phyloP scores from a whole-genome alignment of 2,113 vertebrate species.

The Nycticebus coucang region DNA sequence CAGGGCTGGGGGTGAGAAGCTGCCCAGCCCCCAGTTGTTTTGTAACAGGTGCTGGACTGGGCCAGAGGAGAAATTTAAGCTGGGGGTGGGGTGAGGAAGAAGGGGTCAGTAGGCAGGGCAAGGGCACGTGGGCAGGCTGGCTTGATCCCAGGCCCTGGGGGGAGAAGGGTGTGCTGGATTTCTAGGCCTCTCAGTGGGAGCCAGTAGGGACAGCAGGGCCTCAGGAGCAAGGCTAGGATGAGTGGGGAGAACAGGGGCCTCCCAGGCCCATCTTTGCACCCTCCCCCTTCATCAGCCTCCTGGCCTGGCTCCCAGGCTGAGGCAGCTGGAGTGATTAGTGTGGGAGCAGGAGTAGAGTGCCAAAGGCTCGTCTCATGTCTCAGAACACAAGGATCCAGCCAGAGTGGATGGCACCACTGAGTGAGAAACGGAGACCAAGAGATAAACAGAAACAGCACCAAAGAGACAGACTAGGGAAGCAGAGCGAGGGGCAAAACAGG shows the following conservation, averaged over 20 bases:
- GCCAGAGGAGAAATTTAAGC: constrained; percentile 48
- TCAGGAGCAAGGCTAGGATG: not conserved
- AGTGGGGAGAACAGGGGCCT: not conserved
- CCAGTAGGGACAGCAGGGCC: not conserved
- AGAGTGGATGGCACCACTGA: constrained; percentile 30
- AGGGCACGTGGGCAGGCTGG: not conserved
- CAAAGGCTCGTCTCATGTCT: constrained; percentile 58
- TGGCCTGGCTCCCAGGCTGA: constrained; percentile 13
- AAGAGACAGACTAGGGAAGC: not conserved
- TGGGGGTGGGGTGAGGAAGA: not conserved
- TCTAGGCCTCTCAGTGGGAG: not conserved
- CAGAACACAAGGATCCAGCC: constrained; percentile 53
- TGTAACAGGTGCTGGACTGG: constrained; percentile 50
- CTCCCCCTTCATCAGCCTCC: not conserved
- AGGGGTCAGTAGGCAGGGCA: not conserved
- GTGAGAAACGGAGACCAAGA: not conserved
- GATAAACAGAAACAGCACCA: not conserved
- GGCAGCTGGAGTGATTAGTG: constrained; percentile 40
- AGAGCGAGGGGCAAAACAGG: not conserved
- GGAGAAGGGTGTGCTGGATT: not conserved
- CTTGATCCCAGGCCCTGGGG: not conserved
- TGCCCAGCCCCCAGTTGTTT: constrained; percentile 51
- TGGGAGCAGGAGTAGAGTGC: not conserved
- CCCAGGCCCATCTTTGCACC: not conserved
- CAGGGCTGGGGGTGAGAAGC: not conserved